phyloP scores from a whole-genome alignment of 2,797 vertebrate species.

The Myotis planiceps region DNA sequence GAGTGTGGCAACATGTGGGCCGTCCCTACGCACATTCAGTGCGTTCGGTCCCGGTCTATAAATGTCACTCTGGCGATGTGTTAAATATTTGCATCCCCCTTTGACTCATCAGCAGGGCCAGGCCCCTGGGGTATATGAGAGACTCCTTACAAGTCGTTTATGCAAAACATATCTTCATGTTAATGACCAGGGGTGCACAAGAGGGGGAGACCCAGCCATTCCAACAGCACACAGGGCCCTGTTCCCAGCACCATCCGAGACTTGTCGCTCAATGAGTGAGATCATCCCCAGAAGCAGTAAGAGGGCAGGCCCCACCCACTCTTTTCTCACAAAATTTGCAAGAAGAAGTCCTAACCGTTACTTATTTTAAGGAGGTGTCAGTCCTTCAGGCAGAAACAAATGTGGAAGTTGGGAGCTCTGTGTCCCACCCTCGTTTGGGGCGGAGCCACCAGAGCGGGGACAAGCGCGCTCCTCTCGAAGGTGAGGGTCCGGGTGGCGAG shows the following conservation, averaged over 20 bases:
- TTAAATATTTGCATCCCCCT: slow-evolving; percentile 57
- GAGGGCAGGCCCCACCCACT: neutral
- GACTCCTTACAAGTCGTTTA: slow-evolving; percentile 25
- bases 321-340: neutral
- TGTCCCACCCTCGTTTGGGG: rapidly evolving
- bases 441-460: neutral
- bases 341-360: neutral
- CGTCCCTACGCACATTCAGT: neutral
- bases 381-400: neutral
- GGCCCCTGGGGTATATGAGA: neutral
- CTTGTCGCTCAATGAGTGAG: neutral
- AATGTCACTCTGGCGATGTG: slow-evolving; percentile 9
- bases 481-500: too few relatives aligned
- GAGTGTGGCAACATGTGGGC: neutral
- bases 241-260: neutral
- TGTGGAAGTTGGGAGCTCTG: neutral
- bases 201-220: neutral
- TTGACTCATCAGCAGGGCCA: slow-evolving; percentile 47
- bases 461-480: neutral
- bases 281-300: neutral
- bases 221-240: neutral
- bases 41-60: neutral
- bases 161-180: neutral
- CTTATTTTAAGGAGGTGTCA: neutral
- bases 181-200: neutral